A percentile compares a stretch with the other conserved stretches of the same genome.
Evolutionary conservation across 2,797 vertebrate genomes (phyloP).

Genomic region (Echiichthys vipera): DNA sequence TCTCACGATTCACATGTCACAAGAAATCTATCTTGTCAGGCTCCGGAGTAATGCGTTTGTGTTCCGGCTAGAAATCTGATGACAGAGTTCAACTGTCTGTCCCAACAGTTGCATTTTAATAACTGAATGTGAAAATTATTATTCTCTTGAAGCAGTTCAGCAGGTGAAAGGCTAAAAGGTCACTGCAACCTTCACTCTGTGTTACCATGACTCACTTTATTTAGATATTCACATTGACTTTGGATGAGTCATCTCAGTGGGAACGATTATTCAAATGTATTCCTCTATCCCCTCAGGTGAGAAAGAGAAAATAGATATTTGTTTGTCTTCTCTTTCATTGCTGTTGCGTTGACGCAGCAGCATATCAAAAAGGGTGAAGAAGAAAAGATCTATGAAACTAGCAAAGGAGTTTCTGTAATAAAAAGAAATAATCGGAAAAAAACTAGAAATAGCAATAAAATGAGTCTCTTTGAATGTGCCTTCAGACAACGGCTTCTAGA

Average conservation of each 20-base stretch:
- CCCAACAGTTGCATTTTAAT: background rate
- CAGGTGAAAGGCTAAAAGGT: conserved; percentile 59
- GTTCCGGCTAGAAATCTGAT: too few species aligned
- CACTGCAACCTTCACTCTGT: conserved; percentile 33
- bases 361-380: conserved; percentile 69
- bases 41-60: too few species aligned
- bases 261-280: conserved; percentile 78
- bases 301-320: conserved; percentile 69
- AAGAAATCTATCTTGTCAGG: too few species aligned
- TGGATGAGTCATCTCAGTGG: conserved; percentile 65
- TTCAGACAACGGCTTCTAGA: conserved; percentile 41
- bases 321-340: conserved; percentile 72
- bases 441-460: conserved; percentile 73
- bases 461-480: conserved; percentile 59
- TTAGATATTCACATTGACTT: conserved; percentile 68
- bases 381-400: conserved; percentile 41
- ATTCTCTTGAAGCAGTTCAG: conserved; percentile 22
- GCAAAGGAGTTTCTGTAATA: conserved; percentile 62
- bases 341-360: conserved; percentile 56
- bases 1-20: too few species aligned
- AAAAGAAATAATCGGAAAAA: conserved; percentile 52
- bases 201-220: conserved; percentile 44
- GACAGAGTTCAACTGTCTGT: background rate
- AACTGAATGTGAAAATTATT: background rate
- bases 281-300: conserved; percentile 71